phyloP scores from a whole-genome alignment of 2,888 invertebrate species.

The Drosophila kuntzei region DNA sequence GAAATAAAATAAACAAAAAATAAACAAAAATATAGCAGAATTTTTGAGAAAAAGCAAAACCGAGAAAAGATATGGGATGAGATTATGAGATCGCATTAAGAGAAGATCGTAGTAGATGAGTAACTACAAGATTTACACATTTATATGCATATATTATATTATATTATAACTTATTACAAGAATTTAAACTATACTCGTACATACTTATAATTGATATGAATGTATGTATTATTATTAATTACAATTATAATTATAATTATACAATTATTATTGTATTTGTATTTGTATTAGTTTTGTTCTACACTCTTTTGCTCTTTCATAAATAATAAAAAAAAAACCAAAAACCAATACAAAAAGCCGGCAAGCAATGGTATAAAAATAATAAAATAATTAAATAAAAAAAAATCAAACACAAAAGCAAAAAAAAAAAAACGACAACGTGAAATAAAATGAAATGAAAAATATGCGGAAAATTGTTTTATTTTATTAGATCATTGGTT shows the following conservation, averaged over 20 bases:
- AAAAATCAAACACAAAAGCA: conserved; percentile 24
- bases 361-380: conserved; percentile 71
- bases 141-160: conserved; percentile 65
- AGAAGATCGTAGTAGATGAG: conserved; percentile 26
- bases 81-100: conserved; percentile 33
- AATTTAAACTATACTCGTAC: conserved; percentile 55
- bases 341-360: conserved; percentile 60
- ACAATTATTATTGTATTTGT: conserved; percentile 83
- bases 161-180: conserved; percentile 45
- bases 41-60: conserved; percentile 4
- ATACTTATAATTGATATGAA: conserved; percentile 64
- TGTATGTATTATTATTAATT: conserved; percentile 66
- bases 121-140: conserved; percentile 38
- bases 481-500: not conserved
- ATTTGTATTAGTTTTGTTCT: conserved; percentile 84
- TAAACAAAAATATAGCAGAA: conserved; percentile 7
- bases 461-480: conserved; percentile 28
- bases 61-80: not conserved
- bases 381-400: conserved; percentile 47
- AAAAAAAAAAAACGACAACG: conserved; percentile 32
- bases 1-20: not conserved
- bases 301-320: conserved; percentile 84
- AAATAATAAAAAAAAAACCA: conserved; percentile 69
- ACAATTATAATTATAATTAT: conserved; percentile 68
- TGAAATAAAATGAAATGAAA: conserved; percentile 62